Conservation (phyloP, 2,888 invertebrate species). For the Blastobasis adustella region DNA sequence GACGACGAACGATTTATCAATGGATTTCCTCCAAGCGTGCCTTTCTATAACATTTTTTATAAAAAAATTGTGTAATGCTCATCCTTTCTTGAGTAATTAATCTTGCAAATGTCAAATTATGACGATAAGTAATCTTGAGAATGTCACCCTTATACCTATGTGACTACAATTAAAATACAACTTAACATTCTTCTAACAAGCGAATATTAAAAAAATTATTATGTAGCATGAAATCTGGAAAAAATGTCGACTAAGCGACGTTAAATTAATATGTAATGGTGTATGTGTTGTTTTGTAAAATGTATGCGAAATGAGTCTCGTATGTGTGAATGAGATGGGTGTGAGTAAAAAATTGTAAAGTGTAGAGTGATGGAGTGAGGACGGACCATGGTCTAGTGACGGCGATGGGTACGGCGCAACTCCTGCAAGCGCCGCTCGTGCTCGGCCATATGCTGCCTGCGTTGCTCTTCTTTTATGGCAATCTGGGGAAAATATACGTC, state of each 20-base stretch:
- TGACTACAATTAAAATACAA: slow-evolving; percentile 36
- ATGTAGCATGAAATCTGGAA: slow-evolving; percentile 41
- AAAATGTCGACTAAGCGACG: slow-evolving; percentile 40
- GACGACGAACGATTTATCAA: slow-evolving; percentile 61
- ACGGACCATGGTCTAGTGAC: slow-evolving; percentile 71
- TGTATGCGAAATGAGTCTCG: neutral
- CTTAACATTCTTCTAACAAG: slow-evolving; percentile 37
- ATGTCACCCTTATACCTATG: slow-evolving; percentile 41
- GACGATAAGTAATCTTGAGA: slow-evolving; percentile 26
- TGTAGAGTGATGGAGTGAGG: slow-evolving; percentile 25
- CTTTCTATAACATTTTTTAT: slow-evolving; percentile 73
- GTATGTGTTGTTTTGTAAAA: neutral
- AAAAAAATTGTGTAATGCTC: slow-evolving; percentile 52
- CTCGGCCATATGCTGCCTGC: slow-evolving; percentile 90
- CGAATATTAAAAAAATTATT: slow-evolving; percentile 19
- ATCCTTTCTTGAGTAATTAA: slow-evolving; percentile 13
- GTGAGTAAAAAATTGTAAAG: slow-evolving; percentile 8
- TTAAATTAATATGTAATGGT: slow-evolving; percentile 22
- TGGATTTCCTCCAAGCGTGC: slow-evolving; percentile 71
- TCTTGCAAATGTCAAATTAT: slow-evolving; percentile 11
- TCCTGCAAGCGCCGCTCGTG: slow-evolving; percentile 87
- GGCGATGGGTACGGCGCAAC: slow-evolving; percentile 75
- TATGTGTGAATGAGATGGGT: slow-evolving; percentile 7
- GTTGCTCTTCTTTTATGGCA: slow-evolving; percentile 90
- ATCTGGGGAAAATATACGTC: slow-evolving; percentile 75